These are phyloP conservation scores for Plagodis dolabraria DNA, from an alignment of 2,888 invertebrate species.

Conservation along the genomic window DNA sequence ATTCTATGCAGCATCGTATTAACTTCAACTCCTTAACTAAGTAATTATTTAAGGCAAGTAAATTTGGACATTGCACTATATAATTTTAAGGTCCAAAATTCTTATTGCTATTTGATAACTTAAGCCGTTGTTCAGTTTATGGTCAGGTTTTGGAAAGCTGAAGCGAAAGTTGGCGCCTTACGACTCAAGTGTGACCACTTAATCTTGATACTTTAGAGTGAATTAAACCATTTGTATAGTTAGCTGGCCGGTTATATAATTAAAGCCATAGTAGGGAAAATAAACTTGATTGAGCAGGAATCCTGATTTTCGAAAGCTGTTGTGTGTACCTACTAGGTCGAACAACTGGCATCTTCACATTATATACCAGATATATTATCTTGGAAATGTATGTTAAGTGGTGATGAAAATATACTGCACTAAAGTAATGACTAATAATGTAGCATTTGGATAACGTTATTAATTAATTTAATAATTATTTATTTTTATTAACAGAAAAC, in stretches of 20 bases:
- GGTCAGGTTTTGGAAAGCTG: slow-evolving; percentile 78
- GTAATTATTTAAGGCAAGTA: slow-evolving; percentile 18
- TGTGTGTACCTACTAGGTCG: not conserved
- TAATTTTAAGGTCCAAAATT: slow-evolving; percentile 31
- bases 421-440: too few relatives aligned
- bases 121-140: slow-evolving; percentile 54
- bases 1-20: slow-evolving; percentile 29
- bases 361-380: too few relatives aligned
- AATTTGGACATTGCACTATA: slow-evolving; percentile 24
- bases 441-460: too few relatives aligned
- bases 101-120: slow-evolving; percentile 34
- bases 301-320: slow-evolving; percentile 10
- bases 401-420: too few relatives aligned
- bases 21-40: slow-evolving; percentile 3
- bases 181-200: slow-evolving; percentile 59
- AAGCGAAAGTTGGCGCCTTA: slow-evolving; percentile 74
- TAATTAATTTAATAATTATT: too few relatives aligned
- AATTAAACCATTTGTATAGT: slow-evolving; percentile 30
- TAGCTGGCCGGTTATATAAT: slow-evolving; percentile 33
- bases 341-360: too few relatives aligned
- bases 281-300: slow-evolving; percentile 9
- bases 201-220: slow-evolving; percentile 62
- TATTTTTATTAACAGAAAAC: too few relatives aligned
- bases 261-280: slow-evolving; percentile 22
- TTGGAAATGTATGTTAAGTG: too few relatives aligned